phyloP scores from a whole-genome alignment of 2,888 invertebrate species.

The Galerucella nymphaeae region DNA sequence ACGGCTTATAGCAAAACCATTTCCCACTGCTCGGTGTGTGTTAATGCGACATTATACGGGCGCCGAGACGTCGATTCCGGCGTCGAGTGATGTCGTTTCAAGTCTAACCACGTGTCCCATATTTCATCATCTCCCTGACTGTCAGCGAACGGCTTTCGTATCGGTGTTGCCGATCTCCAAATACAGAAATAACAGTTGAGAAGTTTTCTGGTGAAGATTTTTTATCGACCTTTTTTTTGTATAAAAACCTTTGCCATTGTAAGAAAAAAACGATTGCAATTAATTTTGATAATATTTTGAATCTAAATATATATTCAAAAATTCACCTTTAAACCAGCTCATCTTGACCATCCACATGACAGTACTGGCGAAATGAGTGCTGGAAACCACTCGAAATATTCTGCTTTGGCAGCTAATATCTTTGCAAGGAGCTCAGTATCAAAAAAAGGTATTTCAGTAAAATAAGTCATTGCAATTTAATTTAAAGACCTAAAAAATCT shows the following conservation, averaged over 20 bases:
- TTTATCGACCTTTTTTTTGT: not conserved
- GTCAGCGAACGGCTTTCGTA: conserved; percentile 48
- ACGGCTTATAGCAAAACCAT: conserved; percentile 55
- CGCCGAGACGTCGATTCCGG: conserved; percentile 66
- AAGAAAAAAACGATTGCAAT: too few species aligned
- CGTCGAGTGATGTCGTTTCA: conserved; percentile 76
- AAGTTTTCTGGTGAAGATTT: not conserved
- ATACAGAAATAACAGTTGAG: not conserved
- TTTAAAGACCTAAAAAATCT: too few species aligned
- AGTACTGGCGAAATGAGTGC: too few species aligned
- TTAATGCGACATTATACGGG: conserved; percentile 63
- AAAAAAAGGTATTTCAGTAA: too few species aligned
- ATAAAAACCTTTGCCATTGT: not conserved
- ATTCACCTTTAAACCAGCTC: too few species aligned
- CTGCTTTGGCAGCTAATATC: too few species aligned
- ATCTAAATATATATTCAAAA: too few species aligned
- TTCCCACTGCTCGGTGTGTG: conserved; percentile 56
- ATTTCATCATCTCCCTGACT: conserved; percentile 75
- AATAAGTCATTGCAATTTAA: too few species aligned
- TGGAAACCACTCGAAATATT: too few species aligned
- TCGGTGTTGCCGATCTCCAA: conserved; percentile 26
- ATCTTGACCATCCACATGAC: too few species aligned
- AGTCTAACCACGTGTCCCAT: conserved; percentile 80
- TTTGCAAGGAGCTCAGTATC: too few species aligned
- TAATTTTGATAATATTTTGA: too few species aligned